phyloP scores from a whole-genome alignment of 2,888 invertebrate species.

The Tetrapedia diversipes region DNA sequence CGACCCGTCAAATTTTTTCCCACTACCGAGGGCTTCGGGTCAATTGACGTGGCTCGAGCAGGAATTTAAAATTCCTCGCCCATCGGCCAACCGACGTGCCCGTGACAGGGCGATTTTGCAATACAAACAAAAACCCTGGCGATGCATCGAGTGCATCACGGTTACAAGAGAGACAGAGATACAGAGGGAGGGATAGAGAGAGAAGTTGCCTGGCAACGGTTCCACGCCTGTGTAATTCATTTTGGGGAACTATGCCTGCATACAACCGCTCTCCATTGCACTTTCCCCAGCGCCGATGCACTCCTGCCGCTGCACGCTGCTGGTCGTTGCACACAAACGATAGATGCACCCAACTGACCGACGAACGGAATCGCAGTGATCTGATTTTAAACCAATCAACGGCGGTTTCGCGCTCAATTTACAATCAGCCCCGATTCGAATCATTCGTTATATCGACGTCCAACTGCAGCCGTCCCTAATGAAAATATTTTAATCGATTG shows the following conservation, averaged over 20 bases:
- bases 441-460: conserved; percentile 69
- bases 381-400: conserved; percentile 82
- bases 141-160: conserved; percentile 55
- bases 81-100: conserved; percentile 47
- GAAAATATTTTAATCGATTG: conserved; percentile 73
- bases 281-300: conserved; percentile 49
- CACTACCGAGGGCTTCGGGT: conserved; percentile 28
- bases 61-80: conserved; percentile 52
- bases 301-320: conserved; percentile 50
- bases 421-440: conserved; percentile 78
- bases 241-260: conserved; percentile 68
- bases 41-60: conserved; percentile 36
- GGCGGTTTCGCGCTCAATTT: conserved; percentile 82
- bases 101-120: conserved; percentile 64
- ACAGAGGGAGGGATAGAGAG: conserved; percentile 36
- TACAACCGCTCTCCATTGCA: conserved; percentile 55
- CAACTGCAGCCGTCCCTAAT: conserved; percentile 60
- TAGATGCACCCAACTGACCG: conserved; percentile 72
- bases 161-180: conserved; percentile 36
- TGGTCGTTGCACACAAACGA: conserved; percentile 67
- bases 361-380: conserved; percentile 76
- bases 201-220: conserved; percentile 74
- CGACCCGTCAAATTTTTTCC: neutral
- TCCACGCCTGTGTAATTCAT: conserved; percentile 77
- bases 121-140: conserved; percentile 67